phyloP scores from a whole-genome alignment of 2,113 vertebrate genomes.

The Xyliphius kryptos region DNA sequence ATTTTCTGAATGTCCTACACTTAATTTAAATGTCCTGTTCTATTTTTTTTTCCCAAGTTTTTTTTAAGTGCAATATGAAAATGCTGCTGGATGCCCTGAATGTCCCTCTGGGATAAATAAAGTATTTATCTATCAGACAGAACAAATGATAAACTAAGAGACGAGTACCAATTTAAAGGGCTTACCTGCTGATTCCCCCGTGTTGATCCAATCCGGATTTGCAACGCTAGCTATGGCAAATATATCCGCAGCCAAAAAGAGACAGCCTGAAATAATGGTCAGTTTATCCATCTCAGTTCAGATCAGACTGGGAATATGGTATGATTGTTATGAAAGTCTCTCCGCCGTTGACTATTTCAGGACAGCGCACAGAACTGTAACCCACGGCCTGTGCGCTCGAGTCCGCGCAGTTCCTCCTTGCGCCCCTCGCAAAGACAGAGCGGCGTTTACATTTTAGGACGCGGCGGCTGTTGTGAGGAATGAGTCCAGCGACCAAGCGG shows the following conservation, averaged over 20 bases:
- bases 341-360: not conserved
- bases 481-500: too few species aligned
- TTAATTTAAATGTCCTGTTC: too few species aligned
- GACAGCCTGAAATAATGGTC: slow-evolving; percentile 96
- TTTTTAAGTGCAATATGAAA: too few species aligned
- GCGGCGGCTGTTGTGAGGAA: not conserved
- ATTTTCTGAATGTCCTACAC: too few species aligned
- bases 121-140: too few species aligned
- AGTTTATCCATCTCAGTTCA: slow-evolving; percentile 84
- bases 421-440: not conserved
- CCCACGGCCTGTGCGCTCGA: too few species aligned
- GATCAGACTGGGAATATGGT: not conserved
- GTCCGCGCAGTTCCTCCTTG: too few species aligned
- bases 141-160: too few species aligned
- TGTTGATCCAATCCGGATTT: slow-evolving; percentile 98
- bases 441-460: slow-evolving; percentile 25
- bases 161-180: not conserved
- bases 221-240: slow-evolving; percentile 97
- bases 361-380: too few species aligned
- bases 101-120: too few species aligned
- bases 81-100: too few species aligned
- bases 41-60: too few species aligned
- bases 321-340: not conserved
- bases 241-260: slow-evolving; percentile 95
- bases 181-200: slow-evolving; percentile 93